Percentiles rank a stretch among this genome's conserved stretches.
phyloP scores from a whole-genome alignment of 2,113 vertebrate species.

The Gymnocephalus cernua region DNA sequence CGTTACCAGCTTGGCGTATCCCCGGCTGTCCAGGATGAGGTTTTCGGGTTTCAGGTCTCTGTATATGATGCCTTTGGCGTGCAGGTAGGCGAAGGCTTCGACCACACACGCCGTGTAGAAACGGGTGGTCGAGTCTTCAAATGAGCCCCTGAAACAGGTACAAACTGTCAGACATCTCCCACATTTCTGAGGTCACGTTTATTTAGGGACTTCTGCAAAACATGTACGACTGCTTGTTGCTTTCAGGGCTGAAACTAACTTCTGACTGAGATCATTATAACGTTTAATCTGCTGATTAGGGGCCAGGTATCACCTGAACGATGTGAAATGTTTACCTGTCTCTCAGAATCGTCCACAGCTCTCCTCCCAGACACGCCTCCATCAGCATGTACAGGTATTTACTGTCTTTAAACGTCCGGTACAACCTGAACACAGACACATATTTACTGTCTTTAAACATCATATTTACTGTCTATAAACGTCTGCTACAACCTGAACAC shows the following conservation, averaged over 20 bases:
- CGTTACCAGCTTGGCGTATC: constrained; percentile 95
- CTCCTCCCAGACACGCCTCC: constrained; percentile 98
- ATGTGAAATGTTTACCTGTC: constrained; percentile 87
- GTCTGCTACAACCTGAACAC: no score
- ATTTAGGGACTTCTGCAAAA: neutral
- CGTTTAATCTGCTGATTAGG: no score
- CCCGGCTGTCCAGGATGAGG: constrained; percentile 95
- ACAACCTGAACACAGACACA: constrained; percentile 85
- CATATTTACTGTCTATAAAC: no score
- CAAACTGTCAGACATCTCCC: no score
- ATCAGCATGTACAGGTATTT: constrained; percentile 99
- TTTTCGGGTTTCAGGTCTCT: constrained; percentile 99
- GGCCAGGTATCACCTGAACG: no score
- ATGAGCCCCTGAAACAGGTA: constrained; percentile 88
- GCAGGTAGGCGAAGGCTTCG: constrained; percentile 97
- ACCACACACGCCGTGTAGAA: constrained; percentile 98
- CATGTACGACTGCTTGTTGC: neutral
- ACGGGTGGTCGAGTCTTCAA: constrained; percentile 95
- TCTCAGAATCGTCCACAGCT: constrained; percentile 98
- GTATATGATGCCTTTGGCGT: constrained; percentile 98
- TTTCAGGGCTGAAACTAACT: neutral
- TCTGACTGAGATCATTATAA: no score
- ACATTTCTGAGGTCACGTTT: no score
- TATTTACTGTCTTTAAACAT: no score
- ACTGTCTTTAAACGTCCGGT: constrained; percentile 98